Conservation (phyloP, 1,140 invertebrate genomes). For the Muscidifurax raptorellus region DNA sequence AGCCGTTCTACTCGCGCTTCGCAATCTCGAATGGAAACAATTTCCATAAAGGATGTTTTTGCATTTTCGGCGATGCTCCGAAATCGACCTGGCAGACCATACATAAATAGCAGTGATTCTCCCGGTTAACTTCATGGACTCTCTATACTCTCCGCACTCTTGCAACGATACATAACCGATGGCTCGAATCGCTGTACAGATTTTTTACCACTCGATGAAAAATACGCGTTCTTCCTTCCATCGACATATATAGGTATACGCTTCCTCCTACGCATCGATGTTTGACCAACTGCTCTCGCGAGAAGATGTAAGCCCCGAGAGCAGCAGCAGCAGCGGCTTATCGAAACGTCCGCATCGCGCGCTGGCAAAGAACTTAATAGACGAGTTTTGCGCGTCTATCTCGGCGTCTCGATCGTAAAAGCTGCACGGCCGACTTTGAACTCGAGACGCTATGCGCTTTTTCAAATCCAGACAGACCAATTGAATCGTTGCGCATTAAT, state of each 20-base stretch:
- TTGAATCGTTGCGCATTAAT: neutral
- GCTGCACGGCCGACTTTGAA: neutral
- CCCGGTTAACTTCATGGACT: no score
- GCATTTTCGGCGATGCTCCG: no score
- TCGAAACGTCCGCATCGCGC: conserved; percentile 8
- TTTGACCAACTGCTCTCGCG: conserved; percentile 18
- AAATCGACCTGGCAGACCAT: no score
- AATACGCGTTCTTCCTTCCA: neutral
- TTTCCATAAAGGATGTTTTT: no score
- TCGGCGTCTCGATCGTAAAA: conserved; percentile 31
- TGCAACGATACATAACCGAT: no score
- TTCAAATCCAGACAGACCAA: neutral
- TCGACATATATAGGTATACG: neutral
- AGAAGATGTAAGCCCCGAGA: neutral
- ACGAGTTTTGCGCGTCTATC: conserved; percentile 39
- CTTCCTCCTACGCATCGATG: neutral
- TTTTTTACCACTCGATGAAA: no score
- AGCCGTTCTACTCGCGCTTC: neutral
- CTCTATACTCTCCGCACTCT: no score
- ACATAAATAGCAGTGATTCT: no score
- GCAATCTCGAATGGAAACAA: no score
- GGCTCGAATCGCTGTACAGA: no score
- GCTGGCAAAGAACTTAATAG: conserved; percentile 31
- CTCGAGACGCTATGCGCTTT: neutral
- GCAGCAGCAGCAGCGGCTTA: neutral